These are phyloP conservation scores for Beroe forskalii DNA, from an alignment of 37 sponge, comb jelly and placozoan species.

Conservation along the genomic window DNA sequence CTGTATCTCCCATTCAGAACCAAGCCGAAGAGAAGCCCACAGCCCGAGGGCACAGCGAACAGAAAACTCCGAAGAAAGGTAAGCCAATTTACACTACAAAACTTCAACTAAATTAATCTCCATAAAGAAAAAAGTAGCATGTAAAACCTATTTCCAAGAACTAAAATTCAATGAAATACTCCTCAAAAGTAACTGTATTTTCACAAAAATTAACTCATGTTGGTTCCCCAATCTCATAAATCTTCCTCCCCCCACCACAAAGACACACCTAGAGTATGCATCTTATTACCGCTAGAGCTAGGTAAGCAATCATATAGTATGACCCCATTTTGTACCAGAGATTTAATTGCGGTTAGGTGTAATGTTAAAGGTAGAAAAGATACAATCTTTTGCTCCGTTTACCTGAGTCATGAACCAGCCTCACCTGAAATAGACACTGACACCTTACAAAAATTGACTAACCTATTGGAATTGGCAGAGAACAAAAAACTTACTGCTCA, in stretches of 20 bases:
- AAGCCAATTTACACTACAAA: no score
- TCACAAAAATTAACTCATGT: not conserved
- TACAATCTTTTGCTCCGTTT: not conserved
- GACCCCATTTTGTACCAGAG: not conserved
- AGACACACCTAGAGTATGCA: not conserved
- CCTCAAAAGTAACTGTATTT: slow-evolving; percentile 7
- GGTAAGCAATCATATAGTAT: not conserved
- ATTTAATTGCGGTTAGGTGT: not conserved
- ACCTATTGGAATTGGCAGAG: not conserved
- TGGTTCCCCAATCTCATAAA: not conserved
- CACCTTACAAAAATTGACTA: not conserved
- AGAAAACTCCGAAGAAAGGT: no score
- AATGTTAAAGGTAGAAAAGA: not conserved
- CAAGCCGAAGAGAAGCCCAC: no score
- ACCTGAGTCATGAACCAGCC: not conserved
- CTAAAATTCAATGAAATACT: no score
- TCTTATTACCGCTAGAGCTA: not conserved
- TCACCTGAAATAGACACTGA: not conserved
- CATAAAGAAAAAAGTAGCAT: no score
- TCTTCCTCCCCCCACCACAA: not conserved
- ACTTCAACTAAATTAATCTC: no score
- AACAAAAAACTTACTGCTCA: not conserved
- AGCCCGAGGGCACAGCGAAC: no score
- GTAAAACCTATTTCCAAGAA: no score
- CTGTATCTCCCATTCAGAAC: no score